Conservation (phyloP, 2,797 vertebrate genomes). For the Scolopax bukidnonensis region DNA sequence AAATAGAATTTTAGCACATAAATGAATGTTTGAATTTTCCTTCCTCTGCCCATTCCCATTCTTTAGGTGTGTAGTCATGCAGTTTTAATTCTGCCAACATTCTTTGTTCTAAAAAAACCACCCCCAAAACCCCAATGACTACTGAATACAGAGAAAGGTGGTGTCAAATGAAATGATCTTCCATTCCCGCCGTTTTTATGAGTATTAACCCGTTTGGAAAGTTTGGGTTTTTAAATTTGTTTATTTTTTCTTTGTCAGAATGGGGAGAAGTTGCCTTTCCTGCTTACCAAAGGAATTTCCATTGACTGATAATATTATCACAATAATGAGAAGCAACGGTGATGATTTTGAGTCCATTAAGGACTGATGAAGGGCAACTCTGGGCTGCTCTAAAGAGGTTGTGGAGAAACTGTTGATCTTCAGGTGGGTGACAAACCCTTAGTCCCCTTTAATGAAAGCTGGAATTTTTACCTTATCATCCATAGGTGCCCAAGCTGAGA, state of each 20-base stretch:
- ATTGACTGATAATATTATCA: not conserved
- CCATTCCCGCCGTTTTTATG: not conserved
- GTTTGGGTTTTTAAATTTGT: not conserved
- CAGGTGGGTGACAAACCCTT: not conserved
- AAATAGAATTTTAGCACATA: not conserved
- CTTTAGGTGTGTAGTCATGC: not conserved
- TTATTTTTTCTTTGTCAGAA: not conserved
- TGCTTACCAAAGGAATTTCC: not conserved
- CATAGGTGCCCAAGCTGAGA: not conserved
- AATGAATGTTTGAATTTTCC: not conserved
- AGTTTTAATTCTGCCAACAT: not conserved
- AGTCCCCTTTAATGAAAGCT: not conserved
- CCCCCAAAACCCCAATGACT: not conserved
- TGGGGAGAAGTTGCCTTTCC: not conserved
- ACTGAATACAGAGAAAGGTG: not conserved
- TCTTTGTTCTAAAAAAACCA: not conserved
- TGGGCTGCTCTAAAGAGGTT: not conserved
- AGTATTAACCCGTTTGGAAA: not conserved
- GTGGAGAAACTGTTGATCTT: not conserved
- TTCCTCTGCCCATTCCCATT: not conserved
- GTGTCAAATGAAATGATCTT: not conserved
- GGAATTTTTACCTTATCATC: not conserved
- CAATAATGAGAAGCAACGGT: not conserved
- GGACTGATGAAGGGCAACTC: not conserved
- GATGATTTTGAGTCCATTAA: not conserved